phyloP scores from a whole-genome alignment of 2,797 vertebrate genomes.

The Margarornis squamiger region DNA sequence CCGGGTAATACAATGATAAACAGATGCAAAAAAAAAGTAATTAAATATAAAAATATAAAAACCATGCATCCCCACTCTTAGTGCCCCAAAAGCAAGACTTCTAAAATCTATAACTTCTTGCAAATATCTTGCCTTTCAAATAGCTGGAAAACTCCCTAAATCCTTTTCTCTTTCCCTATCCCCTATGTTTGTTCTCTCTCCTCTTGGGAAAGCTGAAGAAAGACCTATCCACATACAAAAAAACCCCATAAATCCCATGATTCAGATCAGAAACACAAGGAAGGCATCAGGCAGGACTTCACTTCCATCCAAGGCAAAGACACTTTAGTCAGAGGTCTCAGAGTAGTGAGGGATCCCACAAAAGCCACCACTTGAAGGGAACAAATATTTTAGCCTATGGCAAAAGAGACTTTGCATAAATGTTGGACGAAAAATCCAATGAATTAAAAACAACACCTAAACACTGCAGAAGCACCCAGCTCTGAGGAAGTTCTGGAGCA shows the following conservation, averaged over 20 bases:
- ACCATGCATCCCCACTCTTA: not conserved
- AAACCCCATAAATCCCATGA: not conserved
- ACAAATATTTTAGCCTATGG: constrained; percentile 36
- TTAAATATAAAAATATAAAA: not conserved
- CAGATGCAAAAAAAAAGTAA: not conserved
- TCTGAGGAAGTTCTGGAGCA: not conserved
- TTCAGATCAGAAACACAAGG: not conserved
- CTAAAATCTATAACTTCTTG: not conserved
- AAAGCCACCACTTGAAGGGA: constrained; percentile 24
- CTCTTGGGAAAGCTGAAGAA: not conserved
- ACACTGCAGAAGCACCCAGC: not conserved
- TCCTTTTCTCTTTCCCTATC: not conserved
- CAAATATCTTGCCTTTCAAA: not conserved
- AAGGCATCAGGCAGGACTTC: not conserved
- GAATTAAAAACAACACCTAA: constrained; percentile 21
- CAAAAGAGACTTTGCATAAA: constrained; percentile 19
- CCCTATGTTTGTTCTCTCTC: not conserved
- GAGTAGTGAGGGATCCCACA: constrained; percentile 16
- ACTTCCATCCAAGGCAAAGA: constrained; percentile 8
- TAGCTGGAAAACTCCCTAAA: not conserved
- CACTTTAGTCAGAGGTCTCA: constrained; percentile 10
- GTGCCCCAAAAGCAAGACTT: not conserved
- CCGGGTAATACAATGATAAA: not conserved
- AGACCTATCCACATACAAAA: not conserved
- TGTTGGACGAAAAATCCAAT: constrained; percentile 16